Percentiles rank a stretch among this genome's conserved stretches.
phyloP scores from a whole-genome alignment of 2,888 invertebrate genomes.

The Myathropa florea region DNA sequence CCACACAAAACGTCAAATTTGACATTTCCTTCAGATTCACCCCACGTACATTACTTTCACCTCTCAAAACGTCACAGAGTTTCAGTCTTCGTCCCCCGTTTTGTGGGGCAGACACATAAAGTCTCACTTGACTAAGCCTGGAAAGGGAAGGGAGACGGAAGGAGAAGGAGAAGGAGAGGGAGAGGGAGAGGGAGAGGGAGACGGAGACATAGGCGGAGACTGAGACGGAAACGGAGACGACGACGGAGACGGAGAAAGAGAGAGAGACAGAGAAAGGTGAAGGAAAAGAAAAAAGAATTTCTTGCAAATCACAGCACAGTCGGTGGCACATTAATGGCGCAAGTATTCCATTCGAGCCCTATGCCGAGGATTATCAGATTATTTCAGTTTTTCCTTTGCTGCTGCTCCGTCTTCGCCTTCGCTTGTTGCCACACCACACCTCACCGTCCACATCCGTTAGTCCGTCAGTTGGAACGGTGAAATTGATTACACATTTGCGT shows the following conservation, averaged over 20 bases:
- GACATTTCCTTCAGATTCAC: not conserved
- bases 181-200: too few relatives aligned
- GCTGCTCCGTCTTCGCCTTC: not conserved
- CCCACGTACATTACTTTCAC: too few relatives aligned
- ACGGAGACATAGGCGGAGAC: too few relatives aligned
- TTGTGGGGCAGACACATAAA: not conserved
- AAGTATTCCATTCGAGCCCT: constrained; percentile 18
- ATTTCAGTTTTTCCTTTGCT: not conserved
- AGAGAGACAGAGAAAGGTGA: too few relatives aligned
- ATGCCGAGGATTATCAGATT: constrained; percentile 37
- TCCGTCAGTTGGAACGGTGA: not conserved
- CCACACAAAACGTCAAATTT: not conserved
- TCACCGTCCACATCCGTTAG: not conserved
- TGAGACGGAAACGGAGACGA: too few relatives aligned
- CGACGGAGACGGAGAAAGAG: too few relatives aligned
- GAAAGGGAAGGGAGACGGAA: not conserved
- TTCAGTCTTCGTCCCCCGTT: not conserved
- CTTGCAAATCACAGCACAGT: constrained; percentile 37
- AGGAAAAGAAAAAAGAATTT: not conserved
- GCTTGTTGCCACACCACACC: not conserved
- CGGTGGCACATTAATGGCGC: constrained; percentile 34
- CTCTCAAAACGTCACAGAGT: too few relatives aligned
- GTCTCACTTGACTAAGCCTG: not conserved
- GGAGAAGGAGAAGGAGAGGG: too few relatives aligned
- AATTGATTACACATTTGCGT: constrained; percentile 52